Evolutionary conservation across 2,888 invertebrate genomes (phyloP).

Genomic region (Helobdella robusta): DNA sequence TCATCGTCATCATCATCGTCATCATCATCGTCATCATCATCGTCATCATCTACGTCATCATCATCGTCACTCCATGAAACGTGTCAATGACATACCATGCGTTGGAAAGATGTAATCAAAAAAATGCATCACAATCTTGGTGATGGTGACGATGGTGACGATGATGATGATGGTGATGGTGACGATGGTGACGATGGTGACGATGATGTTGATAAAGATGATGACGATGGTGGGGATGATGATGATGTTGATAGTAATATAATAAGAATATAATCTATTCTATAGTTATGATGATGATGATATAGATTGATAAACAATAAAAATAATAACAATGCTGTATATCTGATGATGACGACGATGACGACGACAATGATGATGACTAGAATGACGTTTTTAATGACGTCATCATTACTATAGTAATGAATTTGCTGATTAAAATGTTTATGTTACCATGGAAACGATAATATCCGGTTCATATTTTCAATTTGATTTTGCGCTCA

Average conservation of each 20-base stretch:
- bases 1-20: constrained; percentile 18
- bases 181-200: constrained; percentile 4
- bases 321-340: neutral
- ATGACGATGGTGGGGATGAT: constrained; percentile 1
- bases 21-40: constrained; percentile 2
- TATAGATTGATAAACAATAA: too few species aligned
- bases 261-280: neutral
- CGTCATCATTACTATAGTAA: too few species aligned
- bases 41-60: too few species aligned
- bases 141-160: too few species aligned
- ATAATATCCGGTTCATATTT: too few species aligned
- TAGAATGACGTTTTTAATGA: neutral
- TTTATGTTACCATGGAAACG: too few species aligned
- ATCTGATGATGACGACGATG: neutral
- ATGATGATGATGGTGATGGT: constrained; percentile 3
- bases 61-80: too few species aligned
- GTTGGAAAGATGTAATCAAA: too few species aligned
- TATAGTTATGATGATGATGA: neutral
- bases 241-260: neutral
- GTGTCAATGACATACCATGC: too few species aligned
- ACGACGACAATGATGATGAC: constrained; percentile 1
- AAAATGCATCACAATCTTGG: too few species aligned
- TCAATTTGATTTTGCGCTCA: too few species aligned
- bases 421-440: too few species aligned
- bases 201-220: neutral